These are phyloP conservation scores for Apamea sordens DNA, from an alignment of 2,888 invertebrate genomes.

Conservation along the genomic window DNA sequence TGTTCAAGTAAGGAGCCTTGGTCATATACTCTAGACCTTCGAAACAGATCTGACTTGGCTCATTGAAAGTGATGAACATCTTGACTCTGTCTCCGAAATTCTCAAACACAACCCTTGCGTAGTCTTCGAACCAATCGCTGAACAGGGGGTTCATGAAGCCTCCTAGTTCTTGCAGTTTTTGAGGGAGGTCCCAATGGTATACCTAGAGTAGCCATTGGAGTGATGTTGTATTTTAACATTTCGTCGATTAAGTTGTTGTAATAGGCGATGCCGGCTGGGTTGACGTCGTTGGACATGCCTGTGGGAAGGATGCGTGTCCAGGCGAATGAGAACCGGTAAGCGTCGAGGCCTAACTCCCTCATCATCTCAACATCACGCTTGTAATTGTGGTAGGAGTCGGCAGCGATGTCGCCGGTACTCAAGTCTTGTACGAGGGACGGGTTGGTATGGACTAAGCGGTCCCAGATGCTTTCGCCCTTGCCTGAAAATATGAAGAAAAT, in stretches of 20 bases:
- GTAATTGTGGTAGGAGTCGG: slow-evolving; percentile 91
- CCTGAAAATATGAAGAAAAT: slow-evolving; percentile 57
- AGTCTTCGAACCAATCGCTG: slow-evolving; percentile 85
- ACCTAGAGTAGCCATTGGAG: slow-evolving; percentile 90
- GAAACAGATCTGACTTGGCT: slow-evolving; percentile 83
- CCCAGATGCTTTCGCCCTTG: slow-evolving; percentile 78
- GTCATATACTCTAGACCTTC: slow-evolving; percentile 81
- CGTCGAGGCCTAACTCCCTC: slow-evolving; percentile 83
- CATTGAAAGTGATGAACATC: slow-evolving; percentile 90
- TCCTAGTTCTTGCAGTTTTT: slow-evolving; percentile 88
- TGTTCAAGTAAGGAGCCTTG: slow-evolving; percentile 77
- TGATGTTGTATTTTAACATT: slow-evolving; percentile 90
- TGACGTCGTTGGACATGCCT: slow-evolving; percentile 88
- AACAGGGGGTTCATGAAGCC: slow-evolving; percentile 85
- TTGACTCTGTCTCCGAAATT: slow-evolving; percentile 87
- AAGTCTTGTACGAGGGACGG: slow-evolving; percentile 69
- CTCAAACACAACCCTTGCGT: slow-evolving; percentile 82
- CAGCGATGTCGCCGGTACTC: slow-evolving; percentile 90
- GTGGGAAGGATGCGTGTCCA: slow-evolving; percentile 92
- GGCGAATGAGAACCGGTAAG: slow-evolving; percentile 90
- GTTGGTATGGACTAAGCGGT: slow-evolving; percentile 71
- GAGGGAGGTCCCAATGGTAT: slow-evolving; percentile 89
- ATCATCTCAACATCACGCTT: slow-evolving; percentile 88
- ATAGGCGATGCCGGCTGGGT: slow-evolving; percentile 90
- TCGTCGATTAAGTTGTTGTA: slow-evolving; percentile 92